Conservation (phyloP, 2,797 vertebrate species). For the Toxotes lorentzi region DNA sequence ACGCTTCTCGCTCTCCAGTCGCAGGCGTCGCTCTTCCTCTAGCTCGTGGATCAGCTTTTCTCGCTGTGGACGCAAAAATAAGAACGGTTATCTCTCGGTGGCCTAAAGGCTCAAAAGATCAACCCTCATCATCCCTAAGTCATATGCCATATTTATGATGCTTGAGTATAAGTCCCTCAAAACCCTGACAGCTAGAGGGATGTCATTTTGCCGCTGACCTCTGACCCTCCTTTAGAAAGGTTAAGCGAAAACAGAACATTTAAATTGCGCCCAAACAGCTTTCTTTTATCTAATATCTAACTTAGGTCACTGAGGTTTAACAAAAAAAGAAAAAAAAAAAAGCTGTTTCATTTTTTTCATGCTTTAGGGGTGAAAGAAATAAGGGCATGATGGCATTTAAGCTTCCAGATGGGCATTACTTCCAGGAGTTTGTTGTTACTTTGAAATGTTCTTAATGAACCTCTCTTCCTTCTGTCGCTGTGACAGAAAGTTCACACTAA, state of each 20-base stretch:
- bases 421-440: constrained; percentile 49
- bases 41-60: constrained; percentile 95
- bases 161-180: neutral
- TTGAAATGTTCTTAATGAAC: constrained; percentile 47
- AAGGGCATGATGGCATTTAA: constrained; percentile 57
- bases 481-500: constrained; percentile 61
- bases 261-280: neutral
- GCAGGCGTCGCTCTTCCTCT: constrained; percentile 93
- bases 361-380: neutral
- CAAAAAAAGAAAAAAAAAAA: neutral
- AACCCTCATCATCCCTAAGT: neutral
- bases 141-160: constrained; percentile 13
- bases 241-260: constrained; percentile 11
- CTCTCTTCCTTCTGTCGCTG: constrained; percentile 20
- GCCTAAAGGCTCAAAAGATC: constrained; percentile 44
- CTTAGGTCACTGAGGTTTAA: neutral
- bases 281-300: constrained; percentile 3
- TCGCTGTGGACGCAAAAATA: constrained; percentile 80
- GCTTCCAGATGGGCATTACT: constrained; percentile 25
- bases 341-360: neutral
- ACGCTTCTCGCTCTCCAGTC: constrained; percentile 91
- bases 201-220: constrained; percentile 15
- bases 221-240: constrained; percentile 6
- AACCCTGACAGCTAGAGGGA: neutral
- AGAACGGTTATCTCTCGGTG: neutral